These are phyloP conservation scores for Rhinophrynus dorsalis DNA, from an alignment of 2,797 vertebrate genomes.

Conservation along the genomic window DNA sequence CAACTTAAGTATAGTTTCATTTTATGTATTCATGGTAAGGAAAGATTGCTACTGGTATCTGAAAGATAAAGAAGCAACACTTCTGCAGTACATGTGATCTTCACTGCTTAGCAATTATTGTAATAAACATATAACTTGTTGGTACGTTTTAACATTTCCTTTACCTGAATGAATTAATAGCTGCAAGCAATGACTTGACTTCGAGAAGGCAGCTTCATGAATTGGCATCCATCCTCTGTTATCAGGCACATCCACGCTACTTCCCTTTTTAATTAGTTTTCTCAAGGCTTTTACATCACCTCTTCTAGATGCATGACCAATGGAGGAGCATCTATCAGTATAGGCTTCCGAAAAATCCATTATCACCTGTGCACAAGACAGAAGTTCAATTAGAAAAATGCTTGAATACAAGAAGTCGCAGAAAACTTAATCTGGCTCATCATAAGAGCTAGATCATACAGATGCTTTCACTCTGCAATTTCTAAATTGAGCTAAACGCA, in stretches of 20 bases:
- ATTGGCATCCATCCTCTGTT: conserved; percentile 91
- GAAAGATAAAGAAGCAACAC: too few relatives aligned
- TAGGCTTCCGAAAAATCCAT: conserved; percentile 94
- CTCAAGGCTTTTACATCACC: conserved; percentile 69
- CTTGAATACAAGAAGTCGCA: not conserved
- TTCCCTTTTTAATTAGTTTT: conserved; percentile 76
- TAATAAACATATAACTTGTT: too few relatives aligned
- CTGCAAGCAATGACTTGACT: conserved; percentile 72
- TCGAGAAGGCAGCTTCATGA: conserved; percentile 86
- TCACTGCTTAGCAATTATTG: too few relatives aligned
- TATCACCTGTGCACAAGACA: conserved; percentile 50
- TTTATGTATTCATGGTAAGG: too few relatives aligned
- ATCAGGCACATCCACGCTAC: conserved; percentile 78
- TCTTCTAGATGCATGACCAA: conserved; percentile 79
- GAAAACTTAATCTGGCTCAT: not conserved
- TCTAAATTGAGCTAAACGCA: too few relatives aligned
- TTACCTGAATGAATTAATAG: conserved; percentile 76
- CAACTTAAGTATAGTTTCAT: too few relatives aligned
- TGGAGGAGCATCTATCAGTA: conserved; percentile 77
- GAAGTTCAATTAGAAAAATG: conserved; percentile 24
- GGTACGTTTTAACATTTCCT: too few relatives aligned
- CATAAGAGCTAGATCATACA: too few relatives aligned
- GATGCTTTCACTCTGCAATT: too few relatives aligned
- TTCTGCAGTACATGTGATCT: too few relatives aligned
- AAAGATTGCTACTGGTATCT: too few relatives aligned